Base-by-base conservation (phyloP, 2,113 vertebrate genomes). In the Microcebus lehilahytsara region DNA sequence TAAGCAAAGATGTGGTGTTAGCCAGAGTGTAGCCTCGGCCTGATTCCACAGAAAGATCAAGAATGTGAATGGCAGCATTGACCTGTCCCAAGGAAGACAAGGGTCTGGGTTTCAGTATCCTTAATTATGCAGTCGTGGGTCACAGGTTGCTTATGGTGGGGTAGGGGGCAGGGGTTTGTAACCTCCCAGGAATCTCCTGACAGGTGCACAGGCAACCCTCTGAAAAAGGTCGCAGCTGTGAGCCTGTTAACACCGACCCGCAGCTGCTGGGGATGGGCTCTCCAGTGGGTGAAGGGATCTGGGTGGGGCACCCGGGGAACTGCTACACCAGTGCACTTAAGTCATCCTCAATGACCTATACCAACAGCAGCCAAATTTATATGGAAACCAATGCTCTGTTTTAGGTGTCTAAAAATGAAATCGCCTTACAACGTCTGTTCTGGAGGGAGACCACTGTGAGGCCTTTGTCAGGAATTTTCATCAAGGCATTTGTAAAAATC, bases 341-440 rank as follows among this genome's bases (percentile, higher is more conserved):
- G 16, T 58, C 58, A 67, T 80, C 32, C 40, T 49, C n/a, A 40
- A 9, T 27, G 53, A 37, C 34, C 67, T 53, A 7, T 27, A 42
- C 3, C 30, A 51, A 81, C 11, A 71, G 9, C 30, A 14, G 9
- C 79, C 66, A 67, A 46, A 84, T 64, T 96, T 66, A 94, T 30
- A 62, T n/a, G 66, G 46, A 88, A 97, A 94, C 53, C 84, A 69
- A 86, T 96, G 22, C 51, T 98, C 84, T 92, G 0, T 98, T 98
- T 87, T 22, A 99, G 98, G 97, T 99, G 97, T 97, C 91, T 98
- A 60, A 98, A 98, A 32, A 6, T 98, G 97, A 97, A 98, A 81
- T 98, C 98, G 0, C 98, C 98, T 22, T 99, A 98, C 80, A 97
- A 95, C n/a, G 60, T 98, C 69, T 98, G 98, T 27, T 11, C 93